Evolutionary conservation across 2,113 vertebrate species (phyloP).

Genomic region (Telmatochromis sp.): DNA sequence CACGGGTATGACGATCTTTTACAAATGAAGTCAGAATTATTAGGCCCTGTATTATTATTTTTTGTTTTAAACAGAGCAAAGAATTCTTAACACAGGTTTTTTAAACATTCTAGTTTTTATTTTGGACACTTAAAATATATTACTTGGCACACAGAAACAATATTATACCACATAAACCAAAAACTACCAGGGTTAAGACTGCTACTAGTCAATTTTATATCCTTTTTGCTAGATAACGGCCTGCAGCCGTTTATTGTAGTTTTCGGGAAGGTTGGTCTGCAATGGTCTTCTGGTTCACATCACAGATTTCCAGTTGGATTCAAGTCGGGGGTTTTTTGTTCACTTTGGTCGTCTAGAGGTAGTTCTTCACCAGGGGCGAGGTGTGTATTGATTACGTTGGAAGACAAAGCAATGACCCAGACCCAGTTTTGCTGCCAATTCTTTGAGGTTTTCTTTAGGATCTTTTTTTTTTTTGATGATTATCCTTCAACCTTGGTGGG

Average conservation of each 20-base stretch:
- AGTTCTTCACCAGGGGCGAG: accelerated
- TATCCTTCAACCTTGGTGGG: not conserved
- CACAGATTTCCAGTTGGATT: not conserved
- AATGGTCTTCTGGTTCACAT: not conserved
- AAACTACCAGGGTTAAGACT: not conserved
- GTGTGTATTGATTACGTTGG: not conserved
- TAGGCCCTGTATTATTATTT: not conserved
- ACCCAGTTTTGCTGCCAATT: not conserved
- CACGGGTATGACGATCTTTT: not conserved
- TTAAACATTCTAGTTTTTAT: not conserved
- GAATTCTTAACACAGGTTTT: not conserved
- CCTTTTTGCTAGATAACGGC: not conserved
- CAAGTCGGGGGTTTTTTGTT: not conserved
- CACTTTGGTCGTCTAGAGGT: not conserved
- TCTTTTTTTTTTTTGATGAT: not conserved
- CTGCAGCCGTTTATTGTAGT: not conserved
- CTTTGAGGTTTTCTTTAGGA: not conserved
- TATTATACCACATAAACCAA: not conserved
- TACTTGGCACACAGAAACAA: not conserved
- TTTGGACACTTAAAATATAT: not conserved
- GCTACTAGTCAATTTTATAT: not conserved
- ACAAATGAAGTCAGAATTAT: not conserved
- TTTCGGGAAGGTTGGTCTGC: not conserved
- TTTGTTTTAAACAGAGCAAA: not conserved
- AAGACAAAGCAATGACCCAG: not conserved